Base-by-base conservation (phyloP, 2,797 vertebrate species). In the Enteromius thamalakanensis region DNA sequence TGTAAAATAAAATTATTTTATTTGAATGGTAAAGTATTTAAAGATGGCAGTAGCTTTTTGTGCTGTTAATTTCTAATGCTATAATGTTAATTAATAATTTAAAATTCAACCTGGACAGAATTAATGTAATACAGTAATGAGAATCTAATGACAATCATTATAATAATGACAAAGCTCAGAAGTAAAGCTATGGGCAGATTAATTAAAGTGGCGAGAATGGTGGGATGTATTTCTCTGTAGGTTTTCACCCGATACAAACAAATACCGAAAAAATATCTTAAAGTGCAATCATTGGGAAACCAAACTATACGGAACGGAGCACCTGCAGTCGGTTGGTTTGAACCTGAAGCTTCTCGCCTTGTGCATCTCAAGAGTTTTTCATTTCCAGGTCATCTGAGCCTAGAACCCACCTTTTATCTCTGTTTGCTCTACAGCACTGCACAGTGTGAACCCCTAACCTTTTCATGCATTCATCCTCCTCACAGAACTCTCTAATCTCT, bases 401-500 rank as follows among this genome's bases (percentile, higher is more conserved):
- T 15, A 76, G 37, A 80, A 53, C 81, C 65, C 65, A 71, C 74
- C 79, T 80, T 81, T 86, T 77, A 84, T 83, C 81, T 79, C 70
- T 77, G 82, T 77, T 79, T 71, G 82, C 82, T 83, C 82, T 79
- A 83, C 82, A 83, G 76, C 67, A 62, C 82, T 49, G 67, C 75
- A 51, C 82, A 79, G 75, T 79, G 6, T 83, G 76, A 79, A 83
- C 82, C 82, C 32, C 53, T 79, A 83, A 83, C 82, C 81, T 86
- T 83, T 75, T 83, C 76, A 69, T 68, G 80, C 83, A 86, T 83
- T 83, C 82, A 81, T 77, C 79, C 85, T 85, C 86, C 68, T 60
- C 65, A 34, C 80, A 32, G 45, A 82, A 78, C 77, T 75, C 79
- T 84, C 79, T 79, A 87, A 79, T 81, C 76, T 85, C 76, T 79